Conservation (phyloP, 2,888 invertebrate species). For the Tenthredo distinguenda region DNA sequence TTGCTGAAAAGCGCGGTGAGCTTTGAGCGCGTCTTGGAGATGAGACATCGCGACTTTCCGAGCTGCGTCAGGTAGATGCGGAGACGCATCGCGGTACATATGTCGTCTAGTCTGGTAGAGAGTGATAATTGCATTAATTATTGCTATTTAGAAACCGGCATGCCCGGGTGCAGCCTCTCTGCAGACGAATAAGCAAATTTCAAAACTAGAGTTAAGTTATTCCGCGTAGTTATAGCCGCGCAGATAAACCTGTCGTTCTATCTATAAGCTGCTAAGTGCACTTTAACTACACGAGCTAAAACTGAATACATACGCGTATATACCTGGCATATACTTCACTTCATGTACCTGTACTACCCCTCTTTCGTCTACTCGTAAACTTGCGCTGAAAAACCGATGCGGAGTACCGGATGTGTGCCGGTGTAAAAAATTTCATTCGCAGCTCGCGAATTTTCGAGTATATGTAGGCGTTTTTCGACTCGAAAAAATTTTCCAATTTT, state of each 20-base stretch:
- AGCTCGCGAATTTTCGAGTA: not conserved
- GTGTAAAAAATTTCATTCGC: not conserved
- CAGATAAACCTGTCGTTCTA: constrained; percentile 34
- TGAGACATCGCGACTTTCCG: not conserved
- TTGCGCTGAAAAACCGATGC: not conserved
- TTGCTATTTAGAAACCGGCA: not conserved
- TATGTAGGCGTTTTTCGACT: not conserved
- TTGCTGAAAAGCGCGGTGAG: too few relatives aligned
- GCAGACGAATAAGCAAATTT: constrained; percentile 4
- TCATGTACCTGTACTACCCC: not conserved
- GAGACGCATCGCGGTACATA: not conserved
- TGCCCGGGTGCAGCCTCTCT: not conserved
- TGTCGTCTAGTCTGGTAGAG: not conserved
- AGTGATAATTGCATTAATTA: constrained; percentile 14
- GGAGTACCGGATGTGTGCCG: not conserved
- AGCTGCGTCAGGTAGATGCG: not conserved
- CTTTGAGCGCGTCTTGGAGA: not conserved
- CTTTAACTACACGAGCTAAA: constrained; percentile 28
- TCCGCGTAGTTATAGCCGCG: not conserved
- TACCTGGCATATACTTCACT: not conserved
- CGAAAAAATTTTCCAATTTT: not conserved
- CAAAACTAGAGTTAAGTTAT: constrained; percentile 31
- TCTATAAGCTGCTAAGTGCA: constrained; percentile 39
- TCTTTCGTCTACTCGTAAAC: not conserved
- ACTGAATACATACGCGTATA: constrained; percentile 10